Evolutionary conservation across 2,888 invertebrate species (phyloP), one percentile per base, ranked within the genome.

Genomic region (Kryphioiulus occultus): DNA sequence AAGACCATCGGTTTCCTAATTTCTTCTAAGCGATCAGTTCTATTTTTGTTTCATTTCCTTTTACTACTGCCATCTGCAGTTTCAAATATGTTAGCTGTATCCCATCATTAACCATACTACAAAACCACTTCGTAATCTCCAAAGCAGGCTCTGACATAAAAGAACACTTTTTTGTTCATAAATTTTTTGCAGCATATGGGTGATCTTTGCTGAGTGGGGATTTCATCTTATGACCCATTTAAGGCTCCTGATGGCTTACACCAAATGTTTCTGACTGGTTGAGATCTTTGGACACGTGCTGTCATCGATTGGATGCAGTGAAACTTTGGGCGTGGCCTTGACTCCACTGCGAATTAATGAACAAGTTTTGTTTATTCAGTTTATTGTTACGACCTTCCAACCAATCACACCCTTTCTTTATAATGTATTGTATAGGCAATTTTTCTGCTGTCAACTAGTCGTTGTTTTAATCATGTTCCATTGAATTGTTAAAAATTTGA

Each of bases 181-280:
- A 59, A 59, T 59, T 59, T 59, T 59, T 59, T 59, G 59, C n/a
- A n/a, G 19, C n/a, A n/a, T 59, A 59, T 59, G n/a, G 19, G 59
- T 59, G 59, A 59, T 59, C 59, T 59, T 59, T 59, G 59, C 59
- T 59, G 59, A 59, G 59, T 59, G 59, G 59, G 59, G 59, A 59
- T 59, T 59, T 59, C n/a, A n/a, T 59, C 59, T 59, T 59, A 59
- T 59, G n/a, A n/a, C n/a, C 59, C 59, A 59, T 59, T 59, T 59
- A 59, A n/a, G n/a, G 59, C 59, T 59, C 7, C 59, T 59, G 59
- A 5, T 17, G 59, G 59, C 59, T 59, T 59, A 59, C n/a, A n/a
- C 59, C n/a, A 59, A 59, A 7, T n/a, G 19, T n/a, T 59, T 59
- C 59, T 59, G 59, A 59, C n/a, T 59, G 59, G 59, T n/a, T 15